Percentiles rank a stretch among this genome's conserved stretches.
These are phyloP conservation scores for Temnothorax longispinosus DNA, from an alignment of 1,140 invertebrate genomes.

Conservation along the genomic window DNA sequence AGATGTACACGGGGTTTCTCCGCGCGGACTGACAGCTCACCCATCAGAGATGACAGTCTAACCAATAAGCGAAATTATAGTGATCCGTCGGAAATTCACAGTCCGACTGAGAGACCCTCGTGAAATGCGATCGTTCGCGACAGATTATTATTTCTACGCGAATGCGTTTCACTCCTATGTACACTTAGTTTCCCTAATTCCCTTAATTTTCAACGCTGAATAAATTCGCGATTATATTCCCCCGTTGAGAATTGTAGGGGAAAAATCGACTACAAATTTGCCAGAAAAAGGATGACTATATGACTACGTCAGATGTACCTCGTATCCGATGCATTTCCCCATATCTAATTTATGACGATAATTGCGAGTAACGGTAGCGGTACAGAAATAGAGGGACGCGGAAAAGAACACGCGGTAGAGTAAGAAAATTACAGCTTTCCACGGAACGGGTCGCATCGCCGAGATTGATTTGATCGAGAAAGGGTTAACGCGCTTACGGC, in stretches of 20 bases:
- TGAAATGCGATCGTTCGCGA: slow-evolving; percentile 33
- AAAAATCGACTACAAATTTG: slow-evolving; percentile 1
- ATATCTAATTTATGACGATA: not conserved
- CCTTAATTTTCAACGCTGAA: slow-evolving; percentile 17
- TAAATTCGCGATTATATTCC: not conserved
- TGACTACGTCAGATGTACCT: too few species aligned
- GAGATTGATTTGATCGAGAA: slow-evolving; percentile 47
- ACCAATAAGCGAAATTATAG: slow-evolving; percentile 57
- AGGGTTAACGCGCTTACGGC: slow-evolving; percentile 30
- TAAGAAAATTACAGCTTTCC: slow-evolving; percentile 53
- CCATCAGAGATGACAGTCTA: slow-evolving; percentile 20
- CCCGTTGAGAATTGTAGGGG: not conserved
- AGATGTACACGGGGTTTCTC: not conserved
- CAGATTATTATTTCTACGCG: slow-evolving; percentile 46
- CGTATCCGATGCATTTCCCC: not conserved
- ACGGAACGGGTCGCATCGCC: slow-evolving; percentile 6
- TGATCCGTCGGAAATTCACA: slow-evolving; percentile 28
- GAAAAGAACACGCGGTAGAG: not conserved
- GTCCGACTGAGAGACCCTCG: not conserved
- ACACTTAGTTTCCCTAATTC: not conserved
- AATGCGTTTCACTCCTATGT: not conserved
- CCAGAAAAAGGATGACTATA: not conserved
- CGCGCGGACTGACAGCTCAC: slow-evolving; percentile 26
- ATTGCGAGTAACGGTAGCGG: not conserved
- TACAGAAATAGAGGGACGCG: not conserved